Percentiles rank a stretch among this genome's conserved stretches.
phyloP scores from a whole-genome alignment of 2,888 invertebrate genomes.

The Drosophila glabriapex region DNA sequence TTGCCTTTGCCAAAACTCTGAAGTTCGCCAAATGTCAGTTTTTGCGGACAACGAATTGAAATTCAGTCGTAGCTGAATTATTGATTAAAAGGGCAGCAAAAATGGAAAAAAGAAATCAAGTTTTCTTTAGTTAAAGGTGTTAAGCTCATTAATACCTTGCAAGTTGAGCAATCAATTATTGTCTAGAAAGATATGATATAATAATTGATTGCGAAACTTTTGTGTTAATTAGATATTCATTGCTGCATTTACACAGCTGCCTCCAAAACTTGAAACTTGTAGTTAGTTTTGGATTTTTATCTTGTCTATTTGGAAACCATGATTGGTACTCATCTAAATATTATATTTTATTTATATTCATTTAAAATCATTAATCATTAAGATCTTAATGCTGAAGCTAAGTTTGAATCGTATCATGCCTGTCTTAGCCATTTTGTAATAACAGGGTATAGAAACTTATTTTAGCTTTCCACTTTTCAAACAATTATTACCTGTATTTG shows the following conservation, averaged over 20 bases:
- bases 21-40: slow-evolving; percentile 6
- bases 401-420: neutral
- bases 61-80: slow-evolving; percentile 64
- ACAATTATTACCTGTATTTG: slow-evolving; percentile 51
- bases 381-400: neutral
- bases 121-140: neutral
- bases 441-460: slow-evolving; percentile 21
- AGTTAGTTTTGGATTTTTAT: neutral
- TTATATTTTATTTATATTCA: neutral
- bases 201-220: neutral
- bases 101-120: neutral
- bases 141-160: slow-evolving; percentile 1
- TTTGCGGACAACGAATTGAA: slow-evolving; percentile 40
- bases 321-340: neutral
- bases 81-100: slow-evolving; percentile 60
- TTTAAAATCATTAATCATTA: neutral
- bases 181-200: neutral
- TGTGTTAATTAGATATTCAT: neutral
- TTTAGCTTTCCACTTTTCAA: slow-evolving; percentile 24
- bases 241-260: neutral
- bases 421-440: neutral
- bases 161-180: neutral
- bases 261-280: neutral
- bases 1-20: neutral
- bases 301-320: neutral